Evolutionary conservation across 2,888 invertebrate species (phyloP), one percentile per base, ranked within the genome.

Genomic region (Physocephala rufipes): DNA sequence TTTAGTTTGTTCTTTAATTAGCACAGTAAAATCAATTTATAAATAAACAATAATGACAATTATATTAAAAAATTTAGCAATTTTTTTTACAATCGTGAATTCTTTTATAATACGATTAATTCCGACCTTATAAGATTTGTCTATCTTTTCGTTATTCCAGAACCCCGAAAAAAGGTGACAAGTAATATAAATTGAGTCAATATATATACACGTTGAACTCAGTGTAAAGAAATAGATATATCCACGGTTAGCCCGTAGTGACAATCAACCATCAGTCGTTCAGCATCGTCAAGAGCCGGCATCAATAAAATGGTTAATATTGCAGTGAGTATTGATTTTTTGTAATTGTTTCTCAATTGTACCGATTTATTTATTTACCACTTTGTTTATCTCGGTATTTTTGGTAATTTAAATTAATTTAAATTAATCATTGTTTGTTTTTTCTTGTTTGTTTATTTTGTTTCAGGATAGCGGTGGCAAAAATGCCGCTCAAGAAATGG

Each of bases 401-500:
- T 58, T 49, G 53, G 68, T 67, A 49, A 63, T 69, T 21, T 66
- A 28, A 69, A 59, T 70, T 45, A 19, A 49, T 67, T 71, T 70
- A 63, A 26, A 36, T 19, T 55, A 59, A 55, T 15, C 43, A 45
- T 73, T 55, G 36, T 16, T 62, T 64, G 58, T 65, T 71, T 49
- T 59, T 21, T 26, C 3, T 63, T 55, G 53, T 28, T 70, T 43
- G 1, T 12, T 36, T 49, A 19, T 19, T 19, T 16, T 59, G 30
- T 69, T 65, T 61, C 73, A 84, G 82, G 85, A 85, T 75, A 80
- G 80, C 74, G 82, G 81, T 75, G 79, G 79, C 75, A 84, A 82
- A 85, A 78, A 78, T 79, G 81, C 76, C 73, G 88, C 90, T 64
- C 93, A 93, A 78, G 94, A 94, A 86, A 85, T 94, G 88, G 93